Evolutionary conservation across 2,797 vertebrate genomes (phyloP), one percentile per base, ranked within the genome.

Genomic region (Parambassis ranga): DNA sequence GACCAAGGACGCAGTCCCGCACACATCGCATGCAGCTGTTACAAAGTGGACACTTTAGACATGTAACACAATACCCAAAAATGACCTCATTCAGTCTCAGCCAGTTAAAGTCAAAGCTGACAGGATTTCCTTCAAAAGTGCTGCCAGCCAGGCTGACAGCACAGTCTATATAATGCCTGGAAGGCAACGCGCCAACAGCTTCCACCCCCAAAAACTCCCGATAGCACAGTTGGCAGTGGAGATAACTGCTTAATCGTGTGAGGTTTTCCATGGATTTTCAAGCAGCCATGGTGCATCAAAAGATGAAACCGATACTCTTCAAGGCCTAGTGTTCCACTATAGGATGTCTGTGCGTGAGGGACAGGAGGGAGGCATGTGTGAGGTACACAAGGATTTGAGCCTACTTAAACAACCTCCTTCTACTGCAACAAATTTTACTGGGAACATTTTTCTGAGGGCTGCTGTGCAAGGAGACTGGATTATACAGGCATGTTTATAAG

Each of bases 21-120:
- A 80, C 70, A 78, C 84, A 78, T 83, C 23, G 10, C 61, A 78
- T 69, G 86, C 89, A 91, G 90, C 88, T 90, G 89, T 89, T 87
- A 65, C 76, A 75, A 79, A 84, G 82, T 75, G 71, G 77, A 86
- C 78, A 78, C 71, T 82, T 59, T 55, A 81, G 71, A 79, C 49
- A 6, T 75, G 87, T 80, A 90, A 91, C 30, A 56, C 63, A 82
- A 90, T 59, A 82, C 61, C 72, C 52, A 41, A 77, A 85, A 79
- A 76, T 75, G 72, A 85, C 83, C 82, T 85, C 72, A 82, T 80
- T 85, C 79, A 55, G 65, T 87, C 69, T 66, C 30, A 80, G 67
- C 43, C 67, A 61, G 58, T 76, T 68, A 80, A 71, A 83, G 68
- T 81, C 70, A 86, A 77, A 86, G 81, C 64, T 84, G 74, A 81